Evolutionary conservation across 1,140 invertebrate species (phyloP), one percentile per base, ranked within the genome.

Genomic region (Pollicipes pollicipes): DNA sequence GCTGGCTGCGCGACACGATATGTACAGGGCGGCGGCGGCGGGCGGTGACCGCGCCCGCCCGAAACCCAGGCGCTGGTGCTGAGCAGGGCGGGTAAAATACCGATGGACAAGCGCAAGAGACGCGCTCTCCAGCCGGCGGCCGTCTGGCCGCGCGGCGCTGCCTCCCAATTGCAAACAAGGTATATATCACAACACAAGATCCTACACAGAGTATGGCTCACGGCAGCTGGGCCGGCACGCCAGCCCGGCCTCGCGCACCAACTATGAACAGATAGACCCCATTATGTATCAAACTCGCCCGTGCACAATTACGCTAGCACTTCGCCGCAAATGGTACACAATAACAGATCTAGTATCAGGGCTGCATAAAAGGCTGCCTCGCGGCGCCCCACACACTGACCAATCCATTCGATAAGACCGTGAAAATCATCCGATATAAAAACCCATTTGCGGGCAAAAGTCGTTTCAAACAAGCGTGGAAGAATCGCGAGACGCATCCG

Each of bases 1-100:
- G 21, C 45, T 2, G 45, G 24, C 45, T 21, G 24, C 45, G 45
- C 24, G 45, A 58, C 45, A 58, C 45, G 45, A 58, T 58, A 58
- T 58, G 45, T 58, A 58, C 45, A 58, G 45, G 13, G 45, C 17
- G 45, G 45, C 45, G 17, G 13, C 45, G 45, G 45, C 24, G 13
- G 17, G 13, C 45, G 45, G 45, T 58, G 13, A 58, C 45, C n/a
- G 45, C 24, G 45, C 13, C 45, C 13, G 45, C 2, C 10, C 2
- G 17, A 2, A 35, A 2, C 2, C 45, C 8, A 21, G 45, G 10
- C 45, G 45, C 13, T 21, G 21, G 45, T 21, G 45, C 6, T 58
- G 45, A 58, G 45, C 45, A 58, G 45, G 45, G 45, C 45, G 45
- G 45, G 45, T 58, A 58, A 58, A 58, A 58, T 58, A 58, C 45